Evolutionary conservation across 2,113 vertebrate genomes (phyloP).

Genomic region (Cyprinodon tularosa): DNA sequence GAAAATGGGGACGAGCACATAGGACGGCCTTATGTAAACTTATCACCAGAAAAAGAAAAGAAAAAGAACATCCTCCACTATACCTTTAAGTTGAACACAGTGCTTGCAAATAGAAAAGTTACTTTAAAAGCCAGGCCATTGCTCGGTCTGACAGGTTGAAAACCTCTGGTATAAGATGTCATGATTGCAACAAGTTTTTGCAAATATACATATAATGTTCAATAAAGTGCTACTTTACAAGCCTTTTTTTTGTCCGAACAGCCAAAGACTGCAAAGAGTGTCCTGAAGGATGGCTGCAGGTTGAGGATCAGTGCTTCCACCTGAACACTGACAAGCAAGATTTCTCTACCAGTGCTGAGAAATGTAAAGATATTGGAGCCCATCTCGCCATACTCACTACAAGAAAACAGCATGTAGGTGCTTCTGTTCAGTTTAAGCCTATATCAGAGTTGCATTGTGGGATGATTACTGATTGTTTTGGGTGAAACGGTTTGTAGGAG

Average conservation of each 20-base stretch:
- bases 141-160: not conserved
- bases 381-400: conserved; percentile 40
- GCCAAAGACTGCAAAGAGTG: conserved; percentile 11
- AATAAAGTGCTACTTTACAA: not conserved
- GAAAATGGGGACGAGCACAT: too few relatives aligned
- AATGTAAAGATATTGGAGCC: conserved; percentile 4
- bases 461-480: not conserved
- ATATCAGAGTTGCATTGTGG: not conserved
- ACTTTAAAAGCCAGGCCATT: not conserved
- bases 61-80: too few relatives aligned
- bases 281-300: conserved; percentile 18
- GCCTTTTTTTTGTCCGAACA: not conserved
- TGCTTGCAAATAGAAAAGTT: not conserved
- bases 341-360: not conserved
- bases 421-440: not conserved
- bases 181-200: not conserved
- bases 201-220: not conserved
- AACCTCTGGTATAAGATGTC: not conserved
- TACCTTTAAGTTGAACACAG: not conserved
- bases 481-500: conserved; percentile 9
- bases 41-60: too few relatives aligned
- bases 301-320: conserved; percentile 25
- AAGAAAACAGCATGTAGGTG: conserved; percentile 26
- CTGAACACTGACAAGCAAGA: not conserved
- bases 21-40: too few relatives aligned